Evolutionary conservation across 2,797 vertebrate species (phyloP).

Genomic region (Pseudotriccus pelzelni): DNA sequence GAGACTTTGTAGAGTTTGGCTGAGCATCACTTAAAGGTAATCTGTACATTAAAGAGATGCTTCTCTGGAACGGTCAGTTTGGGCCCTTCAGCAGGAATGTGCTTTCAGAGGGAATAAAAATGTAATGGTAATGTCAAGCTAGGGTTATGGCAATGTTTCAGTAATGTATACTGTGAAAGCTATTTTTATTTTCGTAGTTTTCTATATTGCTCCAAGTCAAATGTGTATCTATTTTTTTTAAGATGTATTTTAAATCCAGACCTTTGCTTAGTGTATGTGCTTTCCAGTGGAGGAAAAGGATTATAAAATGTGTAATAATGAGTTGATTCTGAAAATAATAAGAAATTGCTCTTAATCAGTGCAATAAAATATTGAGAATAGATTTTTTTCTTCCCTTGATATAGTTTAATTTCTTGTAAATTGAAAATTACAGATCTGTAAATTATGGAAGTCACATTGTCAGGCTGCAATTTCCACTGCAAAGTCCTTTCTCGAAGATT

Average conservation of each 20-base stretch:
- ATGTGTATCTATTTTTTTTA: background rate
- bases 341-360: background rate
- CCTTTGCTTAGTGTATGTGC: background rate
- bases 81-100: slow-evolving; percentile 19
- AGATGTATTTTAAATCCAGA: background rate
- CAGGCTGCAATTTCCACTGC: background rate
- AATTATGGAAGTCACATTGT: background rate
- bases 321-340: background rate
- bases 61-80: slow-evolving; percentile 34
- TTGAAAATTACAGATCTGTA: background rate
- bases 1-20: slow-evolving; percentile 18
- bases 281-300: background rate
- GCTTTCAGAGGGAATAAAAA: slow-evolving; percentile 3
- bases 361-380: background rate
- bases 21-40: background rate
- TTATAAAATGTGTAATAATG: background rate
- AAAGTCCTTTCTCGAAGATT: background rate
- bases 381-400: background rate
- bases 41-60: background rate
- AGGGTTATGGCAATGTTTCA: background rate
- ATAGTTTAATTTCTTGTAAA: background rate
- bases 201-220: background rate
- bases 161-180: background rate
- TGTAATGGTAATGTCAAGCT: background rate
- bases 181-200: background rate